Conservation (phyloP, 2,888 invertebrate genomes). For the Eupeodes latifasciatus region DNA sequence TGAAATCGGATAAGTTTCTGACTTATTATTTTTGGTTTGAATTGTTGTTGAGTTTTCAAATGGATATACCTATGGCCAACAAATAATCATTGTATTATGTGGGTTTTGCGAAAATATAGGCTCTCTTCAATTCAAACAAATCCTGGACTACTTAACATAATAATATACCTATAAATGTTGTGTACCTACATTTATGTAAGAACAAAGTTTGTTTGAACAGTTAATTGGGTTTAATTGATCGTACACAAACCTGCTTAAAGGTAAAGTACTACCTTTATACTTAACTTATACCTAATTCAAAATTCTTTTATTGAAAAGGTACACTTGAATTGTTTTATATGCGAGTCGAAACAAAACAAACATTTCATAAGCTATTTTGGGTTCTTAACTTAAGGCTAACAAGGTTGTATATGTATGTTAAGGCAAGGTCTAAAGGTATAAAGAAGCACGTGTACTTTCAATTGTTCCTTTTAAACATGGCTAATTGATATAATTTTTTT, state of each 20-base stretch:
- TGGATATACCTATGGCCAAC: not conserved
- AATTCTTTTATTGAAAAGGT: not conserved
- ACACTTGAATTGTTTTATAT: not conserved
- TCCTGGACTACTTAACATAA: not conserved
- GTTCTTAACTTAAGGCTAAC: not conserved
- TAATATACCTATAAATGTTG: too few relatives aligned
- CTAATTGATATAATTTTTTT: too few relatives aligned
- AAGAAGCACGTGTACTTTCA: too few relatives aligned
- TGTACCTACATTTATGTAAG: not conserved
- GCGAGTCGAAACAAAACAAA: not conserved
- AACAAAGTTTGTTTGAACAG: conserved; percentile 11
- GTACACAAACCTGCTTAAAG: not conserved
- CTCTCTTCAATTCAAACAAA: not conserved
- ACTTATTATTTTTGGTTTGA: conserved; percentile 28
- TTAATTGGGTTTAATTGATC: conserved; percentile 24
- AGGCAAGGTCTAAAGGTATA: too few relatives aligned
- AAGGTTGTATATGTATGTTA: not conserved
- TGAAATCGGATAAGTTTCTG: conserved; percentile 31
- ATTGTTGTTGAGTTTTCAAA: conserved; percentile 25
- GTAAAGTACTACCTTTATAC: not conserved
- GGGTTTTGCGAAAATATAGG: not conserved
- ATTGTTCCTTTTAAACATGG: too few relatives aligned
- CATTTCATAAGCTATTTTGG: not conserved
- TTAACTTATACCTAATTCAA: not conserved
- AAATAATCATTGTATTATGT: not conserved